Evolutionary conservation across 2,113 vertebrate genomes (phyloP).

Genomic region (Pagrus major): DNA sequence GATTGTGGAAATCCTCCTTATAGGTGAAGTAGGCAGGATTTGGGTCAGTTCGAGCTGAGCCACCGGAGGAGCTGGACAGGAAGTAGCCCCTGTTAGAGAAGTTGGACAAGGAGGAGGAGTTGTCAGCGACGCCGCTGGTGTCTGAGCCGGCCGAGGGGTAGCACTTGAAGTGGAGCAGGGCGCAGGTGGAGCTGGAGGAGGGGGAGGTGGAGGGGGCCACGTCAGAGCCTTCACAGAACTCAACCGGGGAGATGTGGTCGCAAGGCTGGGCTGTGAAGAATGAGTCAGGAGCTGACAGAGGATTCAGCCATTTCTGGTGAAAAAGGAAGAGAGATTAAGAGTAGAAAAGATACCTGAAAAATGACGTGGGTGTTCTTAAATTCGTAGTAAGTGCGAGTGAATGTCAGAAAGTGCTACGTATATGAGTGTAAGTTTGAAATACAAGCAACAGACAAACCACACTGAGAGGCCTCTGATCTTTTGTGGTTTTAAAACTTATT

Average conservation of each 20-base stretch:
- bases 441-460: slow-evolving; percentile 36
- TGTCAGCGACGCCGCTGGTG: slow-evolving; percentile 4
- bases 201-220: slow-evolving; percentile 11
- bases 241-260: slow-evolving; percentile 76
- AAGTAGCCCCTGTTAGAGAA: slow-evolving; percentile 85
- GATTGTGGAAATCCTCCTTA: slow-evolving; percentile 24
- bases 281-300: slow-evolving; percentile 28
- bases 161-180: slow-evolving; percentile 14
- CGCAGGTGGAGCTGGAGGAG: slow-evolving; percentile 22
- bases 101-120: slow-evolving; percentile 60
- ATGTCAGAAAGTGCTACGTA: not conserved
- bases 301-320: slow-evolving; percentile 81
- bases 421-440: not conserved
- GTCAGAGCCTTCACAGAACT: slow-evolving; percentile 58
- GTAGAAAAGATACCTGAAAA: not conserved
- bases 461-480: not conserved
- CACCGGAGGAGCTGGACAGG: slow-evolving; percentile 62
- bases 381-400: not conserved
- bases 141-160: not conserved
- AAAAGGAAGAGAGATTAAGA: not conserved
- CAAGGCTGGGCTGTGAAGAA: slow-evolving; percentile 52
- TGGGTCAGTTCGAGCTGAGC: slow-evolving; percentile 38
- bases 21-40: slow-evolving; percentile 76
- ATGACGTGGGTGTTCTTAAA: not conserved
- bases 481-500: not conserved